A percentile compares a stretch with the other conserved stretches of the same genome.
phyloP scores from a whole-genome alignment of 2,888 invertebrate genomes.

The Amphipoea lucens region DNA sequence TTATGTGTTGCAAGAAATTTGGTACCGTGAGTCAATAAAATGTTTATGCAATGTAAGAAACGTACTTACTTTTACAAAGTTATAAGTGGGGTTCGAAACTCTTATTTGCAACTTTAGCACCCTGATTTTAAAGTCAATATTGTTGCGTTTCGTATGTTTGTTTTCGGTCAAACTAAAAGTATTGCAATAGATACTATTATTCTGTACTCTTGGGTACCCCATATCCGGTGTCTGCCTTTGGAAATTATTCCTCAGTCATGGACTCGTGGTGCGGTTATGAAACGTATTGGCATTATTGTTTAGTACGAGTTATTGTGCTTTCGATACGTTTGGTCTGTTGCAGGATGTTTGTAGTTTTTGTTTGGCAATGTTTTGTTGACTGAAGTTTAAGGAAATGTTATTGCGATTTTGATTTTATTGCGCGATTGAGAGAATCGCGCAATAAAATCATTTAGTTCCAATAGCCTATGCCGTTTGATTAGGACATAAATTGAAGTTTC shows the following conservation, averaged over 20 bases:
- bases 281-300: conserved; percentile 40
- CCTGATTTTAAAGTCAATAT: conserved; percentile 9
- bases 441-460: background rate
- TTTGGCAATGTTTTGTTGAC: conserved; percentile 12
- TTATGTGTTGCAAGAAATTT: conserved; percentile 39
- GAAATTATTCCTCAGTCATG: conserved; percentile 54
- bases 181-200: conserved; percentile 44
- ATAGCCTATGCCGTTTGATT: background rate
- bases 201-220: conserved; percentile 50
- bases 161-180: conserved; percentile 28
- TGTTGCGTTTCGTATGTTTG: conserved; percentile 2
- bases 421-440: background rate
- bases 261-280: conserved; percentile 50
- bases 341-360: conserved; percentile 25
- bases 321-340: conserved; percentile 20
- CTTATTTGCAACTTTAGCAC: background rate
- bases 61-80: conserved; percentile 32
- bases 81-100: background rate
- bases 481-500: background rate
- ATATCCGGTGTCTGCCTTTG: conserved; percentile 60
- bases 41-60: conserved; percentile 55
- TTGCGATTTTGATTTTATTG: background rate
- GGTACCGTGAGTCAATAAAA: conserved; percentile 49
- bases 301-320: conserved; percentile 41
- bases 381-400: background rate